phyloP scores from a whole-genome alignment of 2,797 vertebrate species.

The Adelosebastes latens region DNA sequence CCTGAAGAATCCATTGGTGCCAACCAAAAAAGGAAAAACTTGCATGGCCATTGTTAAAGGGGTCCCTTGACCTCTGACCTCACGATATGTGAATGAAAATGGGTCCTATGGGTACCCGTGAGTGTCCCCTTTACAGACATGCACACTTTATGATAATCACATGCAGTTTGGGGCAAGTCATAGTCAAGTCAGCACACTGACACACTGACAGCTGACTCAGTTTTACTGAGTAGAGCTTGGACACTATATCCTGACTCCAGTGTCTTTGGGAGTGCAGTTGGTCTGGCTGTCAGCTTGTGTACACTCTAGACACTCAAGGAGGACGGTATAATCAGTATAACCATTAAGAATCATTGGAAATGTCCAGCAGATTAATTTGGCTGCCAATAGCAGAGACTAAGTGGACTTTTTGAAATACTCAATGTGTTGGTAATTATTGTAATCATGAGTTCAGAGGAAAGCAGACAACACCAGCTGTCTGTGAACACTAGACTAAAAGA shows the following conservation, averaged over 20 bases:
- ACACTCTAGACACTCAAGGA: background rate
- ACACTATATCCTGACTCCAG: background rate
- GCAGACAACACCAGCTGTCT: background rate
- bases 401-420: background rate
- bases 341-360: background rate
- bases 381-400: background rate
- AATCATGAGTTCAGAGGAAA: background rate
- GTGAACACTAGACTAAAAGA: background rate
- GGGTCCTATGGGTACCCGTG: too few relatives aligned
- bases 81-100: too few relatives aligned
- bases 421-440: background rate
- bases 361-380: background rate
- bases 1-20: too few relatives aligned
- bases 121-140: too few relatives aligned
- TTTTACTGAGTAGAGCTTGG: background rate
- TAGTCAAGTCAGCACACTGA: too few relatives aligned
- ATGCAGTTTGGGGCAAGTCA: too few relatives aligned
- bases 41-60: too few relatives aligned
- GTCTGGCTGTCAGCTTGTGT: background rate
- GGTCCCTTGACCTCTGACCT: fast-evolving
- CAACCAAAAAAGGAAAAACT: too few relatives aligned
- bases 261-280: background rate
- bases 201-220: too few relatives aligned
- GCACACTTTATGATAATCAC: too few relatives aligned
- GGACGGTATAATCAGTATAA: background rate